Evolutionary conservation across 2,113 vertebrate species (phyloP), one percentile per base, ranked within the genome.

Genomic region (Aspiorhynchus laticeps): DNA sequence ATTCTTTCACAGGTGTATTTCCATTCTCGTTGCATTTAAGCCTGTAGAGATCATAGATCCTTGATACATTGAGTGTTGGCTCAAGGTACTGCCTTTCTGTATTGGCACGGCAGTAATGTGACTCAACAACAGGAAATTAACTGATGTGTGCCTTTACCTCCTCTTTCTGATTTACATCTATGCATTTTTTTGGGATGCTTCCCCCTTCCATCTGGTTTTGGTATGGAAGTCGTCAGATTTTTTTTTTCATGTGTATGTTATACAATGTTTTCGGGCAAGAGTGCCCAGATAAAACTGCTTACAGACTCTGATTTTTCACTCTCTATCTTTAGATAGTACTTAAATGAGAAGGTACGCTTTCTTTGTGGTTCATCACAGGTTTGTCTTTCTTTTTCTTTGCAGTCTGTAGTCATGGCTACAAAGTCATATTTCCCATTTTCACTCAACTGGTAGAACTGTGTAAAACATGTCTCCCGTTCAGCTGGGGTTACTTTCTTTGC

Each of bases 391-490:
- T 36, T 73, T 38, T 73, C 36, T 36, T 3, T 24, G 33, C 69
- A 73, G 36, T 73, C 19, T 41, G 69, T 73, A 73, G 69, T 73
- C 36, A 41, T 73, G 69, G 69, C 36, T 73, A 73, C 24, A 73
- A 73, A 38, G 69, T 73, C 19, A 41, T 73, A 73, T 73, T 38
- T 73, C 19, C 33, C 24, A 33, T 73, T 73, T 73, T 73, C 19
- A 41, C 21, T 73, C 69, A 73, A 73, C 17, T 38, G 17, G 69
- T 21, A 73, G 69, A 38, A 73, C 6, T 73, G 15, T 73, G 69
- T 73, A 67, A 67, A 67, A 14, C 65, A 67, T 67, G 31, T 67
- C 65, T 67, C 65, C 65, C 65, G 31, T 71, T 71, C 67, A 71
- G 31, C 67, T 71, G 14, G 14, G 28, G 28, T 19, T 19, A 71